Conservation (phyloP, 2,113 vertebrate species). For the Rutilus rutilus region DNA sequence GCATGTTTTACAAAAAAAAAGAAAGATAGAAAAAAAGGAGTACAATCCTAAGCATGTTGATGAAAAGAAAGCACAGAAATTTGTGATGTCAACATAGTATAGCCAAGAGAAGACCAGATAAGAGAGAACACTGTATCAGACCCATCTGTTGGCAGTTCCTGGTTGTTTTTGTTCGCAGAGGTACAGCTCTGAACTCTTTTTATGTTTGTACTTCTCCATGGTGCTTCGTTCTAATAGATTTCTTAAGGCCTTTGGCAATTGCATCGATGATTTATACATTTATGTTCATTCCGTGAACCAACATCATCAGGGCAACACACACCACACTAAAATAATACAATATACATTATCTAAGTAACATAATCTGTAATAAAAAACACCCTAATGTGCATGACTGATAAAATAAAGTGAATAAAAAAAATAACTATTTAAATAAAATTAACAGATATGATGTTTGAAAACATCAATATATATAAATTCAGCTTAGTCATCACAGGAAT, state of each 20-base stretch:
- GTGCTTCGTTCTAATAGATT: neutral
- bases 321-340: neutral
- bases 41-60: neutral
- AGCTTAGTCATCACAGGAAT: too few relatives aligned
- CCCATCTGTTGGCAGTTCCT: conserved; percentile 42
- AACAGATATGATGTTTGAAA: too few relatives aligned
- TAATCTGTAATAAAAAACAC: neutral
- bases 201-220: neutral
- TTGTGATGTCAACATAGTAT: neutral
- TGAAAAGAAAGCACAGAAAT: neutral
- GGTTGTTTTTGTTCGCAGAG: conserved; percentile 30
- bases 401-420: too few relatives aligned
- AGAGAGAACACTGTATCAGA: conserved; percentile 17
- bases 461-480: too few relatives aligned
- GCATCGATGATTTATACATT: neutral
- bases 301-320: neutral
- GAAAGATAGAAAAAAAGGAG: too few relatives aligned
- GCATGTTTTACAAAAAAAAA: neutral
- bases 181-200: neutral
- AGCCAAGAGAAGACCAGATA: conserved; percentile 8
- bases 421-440: too few relatives aligned
- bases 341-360: neutral
- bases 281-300: conserved; percentile 8
- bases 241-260: neutral
- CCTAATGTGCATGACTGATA: too few relatives aligned